These are phyloP conservation scores for Glomeris maerens DNA, from an alignment of 1,140 invertebrate species.

Conservation along the genomic window DNA sequence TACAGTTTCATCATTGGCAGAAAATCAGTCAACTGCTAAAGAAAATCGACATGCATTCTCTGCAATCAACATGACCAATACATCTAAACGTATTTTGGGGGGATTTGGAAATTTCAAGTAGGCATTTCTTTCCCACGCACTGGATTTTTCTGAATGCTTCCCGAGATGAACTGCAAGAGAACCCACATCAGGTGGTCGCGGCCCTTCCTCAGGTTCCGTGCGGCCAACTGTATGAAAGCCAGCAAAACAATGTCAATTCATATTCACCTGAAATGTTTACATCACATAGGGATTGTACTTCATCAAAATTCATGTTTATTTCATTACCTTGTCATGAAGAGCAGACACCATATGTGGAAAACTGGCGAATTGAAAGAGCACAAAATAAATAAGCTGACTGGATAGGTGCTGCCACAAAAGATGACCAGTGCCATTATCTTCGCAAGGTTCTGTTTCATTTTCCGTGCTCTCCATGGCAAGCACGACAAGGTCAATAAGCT, in stretches of 20 bases:
- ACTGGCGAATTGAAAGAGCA: constrained; percentile 82
- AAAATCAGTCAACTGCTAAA: constrained; percentile 60
- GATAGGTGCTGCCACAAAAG: constrained; percentile 87
- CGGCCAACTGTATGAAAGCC: constrained; percentile 44
- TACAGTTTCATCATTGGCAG: constrained; percentile 79
- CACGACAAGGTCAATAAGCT: constrained; percentile 80
- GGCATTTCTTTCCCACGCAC: constrained; percentile 32
- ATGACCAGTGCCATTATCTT: constrained; percentile 51
- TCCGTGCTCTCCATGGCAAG: constrained; percentile 83
- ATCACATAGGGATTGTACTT: constrained; percentile 1
- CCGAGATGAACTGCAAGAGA: constrained; percentile 89
- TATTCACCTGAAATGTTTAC: too few relatives aligned
- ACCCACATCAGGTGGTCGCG: constrained; percentile 95
- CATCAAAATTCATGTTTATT: not conserved
- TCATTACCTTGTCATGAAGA: constrained; percentile 66
- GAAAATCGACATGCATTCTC: constrained; percentile 12
- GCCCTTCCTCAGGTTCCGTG: constrained; percentile 67
- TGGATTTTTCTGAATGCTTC: constrained; percentile 88
- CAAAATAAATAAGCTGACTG: constrained; percentile 89
- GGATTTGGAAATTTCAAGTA: too few relatives aligned
- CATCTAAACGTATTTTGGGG: too few relatives aligned
- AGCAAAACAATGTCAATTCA: constrained; percentile 11
- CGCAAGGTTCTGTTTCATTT: constrained; percentile 26
- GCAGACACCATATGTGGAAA: constrained; percentile 83
- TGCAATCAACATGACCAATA: not conserved